A percentile compares a stretch with the other conserved stretches of the same genome.
Conservation (phyloP, 2,797 vertebrate genomes). For the Champsocephalus gunnari region DNA sequence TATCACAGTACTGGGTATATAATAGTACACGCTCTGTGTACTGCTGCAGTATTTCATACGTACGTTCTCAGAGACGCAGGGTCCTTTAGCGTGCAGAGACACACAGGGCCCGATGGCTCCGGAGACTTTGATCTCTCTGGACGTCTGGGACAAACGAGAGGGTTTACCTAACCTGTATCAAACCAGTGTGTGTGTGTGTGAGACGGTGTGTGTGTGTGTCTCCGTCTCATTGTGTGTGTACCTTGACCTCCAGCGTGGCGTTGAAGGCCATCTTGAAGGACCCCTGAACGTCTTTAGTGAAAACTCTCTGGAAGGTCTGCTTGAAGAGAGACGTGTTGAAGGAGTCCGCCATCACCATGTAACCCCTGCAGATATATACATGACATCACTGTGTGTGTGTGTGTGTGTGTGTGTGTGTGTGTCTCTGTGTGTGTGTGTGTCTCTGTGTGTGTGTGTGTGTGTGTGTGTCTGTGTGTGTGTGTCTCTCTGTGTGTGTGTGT, state of each 20-base stretch:
- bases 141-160: constrained; percentile 82
- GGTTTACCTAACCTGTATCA: no score
- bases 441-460: no score
- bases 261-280: constrained; percentile 98
- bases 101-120: constrained; percentile 94
- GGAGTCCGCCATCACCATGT: constrained; percentile 98
- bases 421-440: no score
- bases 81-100: constrained; percentile 92
- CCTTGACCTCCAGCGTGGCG: constrained; percentile 94
- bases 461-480: background rate
- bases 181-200: no score
- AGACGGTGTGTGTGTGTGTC: no score
- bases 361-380: constrained; percentile 82
- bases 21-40: constrained; percentile 13
- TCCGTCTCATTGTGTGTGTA: constrained; percentile 52
- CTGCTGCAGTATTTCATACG: constrained; percentile 57
- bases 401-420: no score
- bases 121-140: constrained; percentile 94
- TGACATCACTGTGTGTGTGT: no score
- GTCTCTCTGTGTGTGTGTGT: no score
- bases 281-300: constrained; percentile 92
- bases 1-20: no score
- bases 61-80: constrained; percentile 95
- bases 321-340: constrained; percentile 99
- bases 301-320: constrained; percentile 98